Conservation (phyloP, 2,113 vertebrate genomes). For the Aegithalos caudatus region DNA sequence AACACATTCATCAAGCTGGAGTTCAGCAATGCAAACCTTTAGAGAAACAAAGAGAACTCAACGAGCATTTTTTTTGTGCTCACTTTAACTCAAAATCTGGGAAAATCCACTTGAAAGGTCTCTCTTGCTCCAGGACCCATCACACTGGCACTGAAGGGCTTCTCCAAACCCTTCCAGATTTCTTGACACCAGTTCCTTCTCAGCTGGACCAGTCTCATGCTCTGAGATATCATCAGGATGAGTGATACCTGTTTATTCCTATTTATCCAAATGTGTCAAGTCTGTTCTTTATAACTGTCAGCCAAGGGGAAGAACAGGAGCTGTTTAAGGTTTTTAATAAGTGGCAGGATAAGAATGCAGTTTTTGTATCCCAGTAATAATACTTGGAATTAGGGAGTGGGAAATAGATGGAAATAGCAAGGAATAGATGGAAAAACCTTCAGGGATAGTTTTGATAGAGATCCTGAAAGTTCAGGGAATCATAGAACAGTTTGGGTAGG, state of each 20-base stretch:
- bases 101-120: not conserved
- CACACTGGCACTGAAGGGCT: fast-evolving
- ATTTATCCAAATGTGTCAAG: not conserved
- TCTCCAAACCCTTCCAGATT: not conserved
- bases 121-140: not conserved
- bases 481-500: not conserved
- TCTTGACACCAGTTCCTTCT: not conserved
- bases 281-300: not conserved
- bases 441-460: not conserved
- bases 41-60: not conserved
- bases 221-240: not conserved
- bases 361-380: not conserved
- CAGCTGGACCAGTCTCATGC: not conserved
- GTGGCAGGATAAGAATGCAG: not conserved
- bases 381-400: not conserved
- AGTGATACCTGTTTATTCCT: not conserved
- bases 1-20: not conserved
- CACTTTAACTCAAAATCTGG: not conserved
- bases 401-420: too few species aligned
- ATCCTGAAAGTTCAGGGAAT: not conserved
- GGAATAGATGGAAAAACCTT: not conserved
- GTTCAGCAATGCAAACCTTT: not conserved
- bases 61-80: not conserved
- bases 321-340: not conserved
- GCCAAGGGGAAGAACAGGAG: not conserved